phyloP scores from a whole-genome alignment of 2,888 invertebrate species.

The Anarsia innoxiella region DNA sequence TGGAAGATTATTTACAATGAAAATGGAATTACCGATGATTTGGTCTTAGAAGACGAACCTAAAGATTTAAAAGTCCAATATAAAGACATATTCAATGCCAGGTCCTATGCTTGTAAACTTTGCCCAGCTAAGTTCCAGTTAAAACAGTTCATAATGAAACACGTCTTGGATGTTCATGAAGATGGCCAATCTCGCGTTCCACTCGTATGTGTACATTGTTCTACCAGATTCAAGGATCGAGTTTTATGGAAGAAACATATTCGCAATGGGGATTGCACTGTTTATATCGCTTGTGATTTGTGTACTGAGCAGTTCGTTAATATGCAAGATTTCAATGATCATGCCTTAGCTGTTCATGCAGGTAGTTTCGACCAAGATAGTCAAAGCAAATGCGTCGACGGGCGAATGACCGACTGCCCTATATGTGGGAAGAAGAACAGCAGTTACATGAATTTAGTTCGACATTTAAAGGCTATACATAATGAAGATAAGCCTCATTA shows the following conservation, averaged over 20 bases:
- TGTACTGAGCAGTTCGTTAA: constrained; percentile 63
- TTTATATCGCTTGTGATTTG: constrained; percentile 71
- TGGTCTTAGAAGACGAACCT: constrained; percentile 59
- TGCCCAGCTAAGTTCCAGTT: constrained; percentile 70
- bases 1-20: constrained; percentile 71
- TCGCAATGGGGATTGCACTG: constrained; percentile 74
- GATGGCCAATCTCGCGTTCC: constrained; percentile 62
- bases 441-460: constrained; percentile 72
- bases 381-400: constrained; percentile 60
- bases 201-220: constrained; percentile 61
- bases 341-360: constrained; percentile 60
- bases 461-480: constrained; percentile 72
- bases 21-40: constrained; percentile 64
- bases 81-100: constrained; percentile 69
- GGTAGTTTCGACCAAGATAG: constrained; percentile 57
- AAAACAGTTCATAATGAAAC: constrained; percentile 71
- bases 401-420: constrained; percentile 69
- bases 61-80: constrained; percentile 55
- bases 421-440: constrained; percentile 73
- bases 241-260: constrained; percentile 63
- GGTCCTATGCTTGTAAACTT: constrained; percentile 67
- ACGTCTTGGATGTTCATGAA: constrained; percentile 66
- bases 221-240: constrained; percentile 61
- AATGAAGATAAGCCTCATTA: constrained; percentile 68
- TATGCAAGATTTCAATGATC: constrained; percentile 67